Evolutionary conservation across 2,888 invertebrate species (phyloP).

Genomic region (Brenthis hecate): DNA sequence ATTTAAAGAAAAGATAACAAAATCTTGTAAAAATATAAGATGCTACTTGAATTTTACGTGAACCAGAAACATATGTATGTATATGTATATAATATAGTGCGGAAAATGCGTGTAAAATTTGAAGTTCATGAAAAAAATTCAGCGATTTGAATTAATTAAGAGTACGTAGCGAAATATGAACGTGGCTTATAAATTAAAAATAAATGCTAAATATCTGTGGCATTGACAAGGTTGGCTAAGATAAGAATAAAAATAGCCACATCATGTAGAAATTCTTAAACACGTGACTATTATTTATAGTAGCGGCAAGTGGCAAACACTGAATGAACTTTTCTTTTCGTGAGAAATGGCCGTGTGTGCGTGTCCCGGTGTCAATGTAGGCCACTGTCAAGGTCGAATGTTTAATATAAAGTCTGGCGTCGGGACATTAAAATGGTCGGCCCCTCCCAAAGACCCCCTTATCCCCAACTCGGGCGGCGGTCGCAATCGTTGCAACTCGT

Average conservation of each 20-base stretch:
- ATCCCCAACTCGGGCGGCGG: constrained; percentile 65
- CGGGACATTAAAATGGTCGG: constrained; percentile 82
- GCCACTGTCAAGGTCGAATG: constrained; percentile 82
- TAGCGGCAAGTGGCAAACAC: constrained; percentile 69
- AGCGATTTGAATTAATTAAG: not conserved
- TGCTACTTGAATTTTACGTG: too few species aligned
- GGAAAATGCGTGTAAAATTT: too few species aligned
- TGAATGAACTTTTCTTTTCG: constrained; percentile 79
- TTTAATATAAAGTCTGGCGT: constrained; percentile 83
- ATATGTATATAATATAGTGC: too few species aligned
- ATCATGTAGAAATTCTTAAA: constrained; percentile 48
- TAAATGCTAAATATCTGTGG: constrained; percentile 22
- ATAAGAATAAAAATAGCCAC: constrained; percentile 40
- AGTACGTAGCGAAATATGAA: constrained; percentile 3
- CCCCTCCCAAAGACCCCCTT: constrained; percentile 75
- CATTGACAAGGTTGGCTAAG: constrained; percentile 46
- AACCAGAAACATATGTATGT: too few species aligned
- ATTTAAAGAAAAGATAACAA: too few species aligned
- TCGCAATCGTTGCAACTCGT: constrained; percentile 81
- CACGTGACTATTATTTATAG: constrained; percentile 76
- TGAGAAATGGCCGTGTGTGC: constrained; percentile 76
- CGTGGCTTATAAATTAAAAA: constrained; percentile 17
- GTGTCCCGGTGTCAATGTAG: constrained; percentile 80
- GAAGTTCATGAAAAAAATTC: not conserved
- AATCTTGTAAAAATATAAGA: too few species aligned